Evolutionary conservation across 2,888 invertebrate genomes (phyloP).

Genomic region (Plutella xylostella): DNA sequence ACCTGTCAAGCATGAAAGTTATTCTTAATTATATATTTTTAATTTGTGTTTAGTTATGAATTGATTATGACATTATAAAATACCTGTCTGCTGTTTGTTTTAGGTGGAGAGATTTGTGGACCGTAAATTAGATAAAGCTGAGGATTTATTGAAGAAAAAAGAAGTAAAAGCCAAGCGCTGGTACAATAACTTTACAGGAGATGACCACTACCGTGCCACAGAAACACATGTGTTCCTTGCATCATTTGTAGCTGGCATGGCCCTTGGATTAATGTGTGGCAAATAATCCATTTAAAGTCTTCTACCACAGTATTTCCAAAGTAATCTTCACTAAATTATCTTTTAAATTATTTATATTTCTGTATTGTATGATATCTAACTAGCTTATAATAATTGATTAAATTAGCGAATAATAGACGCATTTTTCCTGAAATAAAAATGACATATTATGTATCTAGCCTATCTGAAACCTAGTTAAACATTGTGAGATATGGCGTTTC

Average conservation of each 20-base stretch:
- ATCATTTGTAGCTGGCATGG: slow-evolving; percentile 84
- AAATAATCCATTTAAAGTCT: slow-evolving; percentile 28
- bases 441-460: too few relatives aligned
- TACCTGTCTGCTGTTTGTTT: too few relatives aligned
- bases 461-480: too few relatives aligned
- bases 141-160: slow-evolving; percentile 77
- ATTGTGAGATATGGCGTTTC: too few relatives aligned
- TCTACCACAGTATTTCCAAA: too few relatives aligned
- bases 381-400: too few relatives aligned
- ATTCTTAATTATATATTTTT: background rate
- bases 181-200: slow-evolving; percentile 77
- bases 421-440: too few relatives aligned
- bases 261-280: slow-evolving; percentile 74
- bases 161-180: slow-evolving; percentile 79
- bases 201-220: slow-evolving; percentile 75
- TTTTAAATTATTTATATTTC: too few relatives aligned
- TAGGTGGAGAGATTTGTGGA: slow-evolving; percentile 87
- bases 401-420: too few relatives aligned
- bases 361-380: too few relatives aligned
- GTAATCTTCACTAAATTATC: too few relatives aligned
- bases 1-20: slow-evolving; percentile 22
- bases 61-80: slow-evolving; percentile 7
- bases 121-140: slow-evolving; percentile 84
- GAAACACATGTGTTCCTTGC: slow-evolving; percentile 84
- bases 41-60: too few relatives aligned